Percentiles rank a stretch among this genome's conserved stretches.
phyloP scores from a whole-genome alignment of 2,797 vertebrate species.

The Sebastes dallii region DNA sequence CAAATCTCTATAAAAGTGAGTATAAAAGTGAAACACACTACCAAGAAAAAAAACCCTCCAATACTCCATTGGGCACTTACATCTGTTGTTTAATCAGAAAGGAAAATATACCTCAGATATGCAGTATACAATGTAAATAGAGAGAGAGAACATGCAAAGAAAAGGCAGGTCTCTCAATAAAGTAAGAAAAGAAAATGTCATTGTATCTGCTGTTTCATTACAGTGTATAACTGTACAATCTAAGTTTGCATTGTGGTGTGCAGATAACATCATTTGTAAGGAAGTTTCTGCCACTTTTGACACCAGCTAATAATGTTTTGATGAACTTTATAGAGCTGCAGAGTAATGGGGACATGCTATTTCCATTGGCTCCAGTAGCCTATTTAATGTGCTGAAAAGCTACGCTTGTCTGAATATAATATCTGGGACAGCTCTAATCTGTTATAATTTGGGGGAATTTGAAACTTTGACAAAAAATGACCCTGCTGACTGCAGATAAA shows the following conservation, averaged over 20 bases:
- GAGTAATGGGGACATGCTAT: neutral
- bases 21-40: neutral
- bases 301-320: neutral
- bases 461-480: neutral
- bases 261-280: neutral
- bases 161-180: neutral
- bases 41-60: neutral
- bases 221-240: neutral
- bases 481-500: neutral
- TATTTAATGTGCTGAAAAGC: neutral
- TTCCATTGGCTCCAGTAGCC: neutral
- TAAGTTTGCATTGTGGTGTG: neutral
- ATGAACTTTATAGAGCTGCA: conserved; percentile 2
- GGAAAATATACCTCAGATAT: neutral
- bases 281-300: neutral
- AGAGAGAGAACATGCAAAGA: neutral
- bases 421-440: neutral
- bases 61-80: neutral
- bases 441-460: neutral
- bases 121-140: neutral
- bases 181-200: neutral
- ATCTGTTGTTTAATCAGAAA: neutral
- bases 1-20: neutral
- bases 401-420: neutral
- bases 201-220: neutral